These are phyloP conservation scores for Xenentodon cancila DNA, from an alignment of 2,797 vertebrate species.

Conservation along the genomic window DNA sequence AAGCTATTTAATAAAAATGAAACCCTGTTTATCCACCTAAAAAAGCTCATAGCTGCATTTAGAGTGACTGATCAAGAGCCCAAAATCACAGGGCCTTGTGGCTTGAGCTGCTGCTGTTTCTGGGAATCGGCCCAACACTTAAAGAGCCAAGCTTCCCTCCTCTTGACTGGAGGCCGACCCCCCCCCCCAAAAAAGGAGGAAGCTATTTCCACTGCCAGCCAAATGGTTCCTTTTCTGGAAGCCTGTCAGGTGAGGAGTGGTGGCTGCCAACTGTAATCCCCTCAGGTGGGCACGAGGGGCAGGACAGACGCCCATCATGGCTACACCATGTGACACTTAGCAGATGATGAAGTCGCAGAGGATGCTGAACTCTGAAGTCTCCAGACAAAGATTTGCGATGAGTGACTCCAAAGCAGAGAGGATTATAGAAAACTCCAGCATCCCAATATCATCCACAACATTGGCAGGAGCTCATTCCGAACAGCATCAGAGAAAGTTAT, in stretches of 20 bases:
- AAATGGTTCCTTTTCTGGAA: conserved; percentile 66
- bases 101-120: conserved; percentile 66
- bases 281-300: conserved; percentile 63
- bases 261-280: conserved; percentile 67
- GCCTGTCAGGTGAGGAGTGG: conserved; percentile 63
- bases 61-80: conserved; percentile 74
- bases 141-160: conserved; percentile 79
- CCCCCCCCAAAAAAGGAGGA: conserved; percentile 56
- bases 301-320: conserved; percentile 44
- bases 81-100: conserved; percentile 70
- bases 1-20: conserved; percentile 70
- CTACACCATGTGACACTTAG: conserved; percentile 59
- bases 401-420: conserved; percentile 16
- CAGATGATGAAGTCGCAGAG: conserved; percentile 61
- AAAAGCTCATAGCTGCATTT: conserved; percentile 67
- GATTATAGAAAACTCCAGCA: conserved; percentile 13
- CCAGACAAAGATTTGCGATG: conserved; percentile 35
- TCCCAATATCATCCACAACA: not conserved
- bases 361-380: conserved; percentile 31
- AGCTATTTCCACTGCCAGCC: conserved; percentile 71
- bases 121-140: conserved; percentile 77
- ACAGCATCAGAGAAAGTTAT: conserved; percentile 5
- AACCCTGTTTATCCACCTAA: conserved; percentile 57
- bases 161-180: conserved; percentile 74
- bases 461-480: conserved; percentile 14